Percentiles rank a stretch among this genome's conserved stretches.
phyloP scores from a whole-genome alignment of 2,113 vertebrate species.

The Melanostigma gelatinosum region DNA sequence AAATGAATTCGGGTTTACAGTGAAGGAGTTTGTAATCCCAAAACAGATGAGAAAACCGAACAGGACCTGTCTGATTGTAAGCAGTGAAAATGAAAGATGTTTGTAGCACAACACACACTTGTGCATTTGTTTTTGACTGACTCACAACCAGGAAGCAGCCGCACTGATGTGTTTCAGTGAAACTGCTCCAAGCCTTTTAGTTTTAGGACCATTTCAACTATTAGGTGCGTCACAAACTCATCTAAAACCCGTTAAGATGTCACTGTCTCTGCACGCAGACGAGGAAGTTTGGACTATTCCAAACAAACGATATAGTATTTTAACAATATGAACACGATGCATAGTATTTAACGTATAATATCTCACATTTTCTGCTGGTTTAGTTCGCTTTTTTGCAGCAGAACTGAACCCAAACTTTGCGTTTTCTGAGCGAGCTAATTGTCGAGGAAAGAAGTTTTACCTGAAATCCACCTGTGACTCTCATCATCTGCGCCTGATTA shows the following conservation, averaged over 20 bases:
- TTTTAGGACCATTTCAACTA: background rate
- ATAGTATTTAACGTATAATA: background rate
- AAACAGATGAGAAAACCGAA: background rate
- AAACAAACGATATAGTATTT: background rate
- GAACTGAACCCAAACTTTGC: background rate
- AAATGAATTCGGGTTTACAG: too few species aligned
- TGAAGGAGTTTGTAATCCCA: background rate
- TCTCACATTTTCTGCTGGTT: background rate
- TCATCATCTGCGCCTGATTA: constrained; percentile 52
- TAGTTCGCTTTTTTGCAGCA: background rate
- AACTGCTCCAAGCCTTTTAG: background rate
- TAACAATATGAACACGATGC: background rate
- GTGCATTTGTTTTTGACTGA: background rate
- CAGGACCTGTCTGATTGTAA: background rate
- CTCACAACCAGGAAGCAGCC: background rate
- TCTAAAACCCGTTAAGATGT: constrained; percentile 39
- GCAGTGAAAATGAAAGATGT: background rate
- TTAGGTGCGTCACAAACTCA: background rate
- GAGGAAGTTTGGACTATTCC: background rate
- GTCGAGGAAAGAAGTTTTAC: constrained; percentile 39
- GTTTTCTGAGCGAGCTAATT: background rate
- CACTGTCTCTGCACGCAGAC: background rate
- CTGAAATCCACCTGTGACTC: constrained; percentile 51
- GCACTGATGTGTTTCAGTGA: background rate
- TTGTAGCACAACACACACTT: background rate